Conservation (phyloP, 2,797 vertebrate genomes). For the Spinus pinus region DNA sequence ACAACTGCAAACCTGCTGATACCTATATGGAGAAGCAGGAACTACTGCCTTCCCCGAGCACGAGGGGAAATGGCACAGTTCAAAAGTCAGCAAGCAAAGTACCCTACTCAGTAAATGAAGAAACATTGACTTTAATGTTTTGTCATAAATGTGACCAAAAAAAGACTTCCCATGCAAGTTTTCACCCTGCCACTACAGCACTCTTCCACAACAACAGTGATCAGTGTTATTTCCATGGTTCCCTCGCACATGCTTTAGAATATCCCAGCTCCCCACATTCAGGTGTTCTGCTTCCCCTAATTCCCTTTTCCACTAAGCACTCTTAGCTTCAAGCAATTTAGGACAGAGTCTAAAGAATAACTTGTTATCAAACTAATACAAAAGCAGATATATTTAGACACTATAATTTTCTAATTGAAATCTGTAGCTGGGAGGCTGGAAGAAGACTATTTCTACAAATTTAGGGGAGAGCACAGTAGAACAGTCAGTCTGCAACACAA, state of each 20-base stretch:
- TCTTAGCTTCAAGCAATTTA: not conserved
- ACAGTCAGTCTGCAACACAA: not conserved
- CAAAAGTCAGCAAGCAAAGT: not conserved
- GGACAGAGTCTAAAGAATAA: not conserved
- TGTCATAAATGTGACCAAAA: not conserved
- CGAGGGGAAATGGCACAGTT: not conserved
- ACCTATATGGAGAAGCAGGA: not conserved
- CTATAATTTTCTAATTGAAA: not conserved
- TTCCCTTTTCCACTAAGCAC: not conserved
- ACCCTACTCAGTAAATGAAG: not conserved
- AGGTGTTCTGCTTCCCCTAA: not conserved
- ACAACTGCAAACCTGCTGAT: not conserved
- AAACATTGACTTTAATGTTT: not conserved
- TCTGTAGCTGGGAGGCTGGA: not conserved
- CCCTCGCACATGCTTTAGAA: not conserved
- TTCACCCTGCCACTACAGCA: not conserved
- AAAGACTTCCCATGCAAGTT: not conserved
- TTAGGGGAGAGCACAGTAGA: not conserved
- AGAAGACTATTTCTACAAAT: not conserved
- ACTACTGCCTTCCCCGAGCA: accelerated
- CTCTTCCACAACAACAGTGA: not conserved
- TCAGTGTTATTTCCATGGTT: not conserved
- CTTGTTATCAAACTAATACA: not conserved
- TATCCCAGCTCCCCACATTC: not conserved
- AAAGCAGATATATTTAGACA: not conserved